A percentile compares a stretch with the other conserved stretches of the same genome.
Evolutionary conservation across 1,140 invertebrate genomes (phyloP).

Genomic region (Ylistrum balloti): DNA sequence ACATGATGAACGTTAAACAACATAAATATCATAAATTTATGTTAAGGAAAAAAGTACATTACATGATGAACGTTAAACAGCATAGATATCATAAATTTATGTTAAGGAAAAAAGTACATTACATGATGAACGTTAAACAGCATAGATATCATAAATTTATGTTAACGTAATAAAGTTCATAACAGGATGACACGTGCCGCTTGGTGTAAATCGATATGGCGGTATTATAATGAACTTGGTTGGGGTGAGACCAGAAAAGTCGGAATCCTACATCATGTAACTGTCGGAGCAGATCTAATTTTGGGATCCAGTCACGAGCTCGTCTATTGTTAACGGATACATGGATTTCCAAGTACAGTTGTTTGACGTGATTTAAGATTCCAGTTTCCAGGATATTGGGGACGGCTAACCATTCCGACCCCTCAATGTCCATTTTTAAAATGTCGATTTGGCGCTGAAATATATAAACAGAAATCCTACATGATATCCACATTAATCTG

Average conservation of each 20-base stretch:
- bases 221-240: background rate
- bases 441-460: slow-evolving; percentile 51
- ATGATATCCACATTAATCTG: too few relatives aligned
- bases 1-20: too few relatives aligned
- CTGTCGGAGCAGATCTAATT: background rate
- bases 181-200: background rate
- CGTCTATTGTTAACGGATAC: background rate
- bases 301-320: background rate
- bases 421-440: slow-evolving; percentile 65
- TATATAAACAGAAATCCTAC: too few relatives aligned
- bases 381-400: slow-evolving; percentile 40
- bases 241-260: slow-evolving; percentile 9
- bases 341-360: slow-evolving; percentile 59
- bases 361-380: slow-evolving; percentile 46
- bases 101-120: background rate
- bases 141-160: background rate
- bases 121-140: too few relatives aligned
- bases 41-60: too few relatives aligned
- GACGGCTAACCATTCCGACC: slow-evolving; percentile 52
- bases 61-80: too few relatives aligned
- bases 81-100: background rate
- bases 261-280: background rate
- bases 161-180: background rate
- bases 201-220: background rate
- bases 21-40: too few relatives aligned